phyloP scores from a whole-genome alignment of 2,888 invertebrate genomes.

The Phaonia tiefii region DNA sequence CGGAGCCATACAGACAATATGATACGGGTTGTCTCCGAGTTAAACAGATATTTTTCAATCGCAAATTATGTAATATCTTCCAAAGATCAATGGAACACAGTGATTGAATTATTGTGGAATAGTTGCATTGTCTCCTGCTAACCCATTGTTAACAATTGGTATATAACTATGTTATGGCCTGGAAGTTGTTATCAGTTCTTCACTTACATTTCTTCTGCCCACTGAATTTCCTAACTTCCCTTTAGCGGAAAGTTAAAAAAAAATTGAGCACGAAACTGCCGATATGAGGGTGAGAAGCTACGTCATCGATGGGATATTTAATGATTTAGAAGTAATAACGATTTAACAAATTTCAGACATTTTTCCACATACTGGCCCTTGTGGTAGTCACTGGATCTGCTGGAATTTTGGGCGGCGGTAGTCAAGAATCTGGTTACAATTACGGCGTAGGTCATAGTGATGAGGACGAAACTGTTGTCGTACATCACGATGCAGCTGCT shows the following conservation, averaged over 20 bases:
- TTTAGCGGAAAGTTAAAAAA: constrained; percentile 65
- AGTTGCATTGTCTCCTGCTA: not conserved
- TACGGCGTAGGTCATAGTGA: constrained; percentile 34
- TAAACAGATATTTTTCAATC: no score
- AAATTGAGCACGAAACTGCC: constrained; percentile 70
- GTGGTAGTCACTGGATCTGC: constrained; percentile 62
- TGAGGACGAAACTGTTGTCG: constrained; percentile 40
- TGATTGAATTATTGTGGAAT: not conserved
- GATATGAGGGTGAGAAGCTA: constrained; percentile 66
- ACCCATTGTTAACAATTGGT: constrained; percentile 41
- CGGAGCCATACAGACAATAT: no score
- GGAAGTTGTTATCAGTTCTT: constrained; percentile 71
- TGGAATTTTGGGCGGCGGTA: constrained; percentile 52
- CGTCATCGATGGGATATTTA: not conserved
- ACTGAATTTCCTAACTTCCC: constrained; percentile 70
- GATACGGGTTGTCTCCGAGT: no score
- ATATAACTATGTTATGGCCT: constrained; percentile 69
- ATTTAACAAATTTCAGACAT: constrained; percentile 41
- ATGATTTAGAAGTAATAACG: not conserved
- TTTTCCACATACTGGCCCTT: constrained; percentile 58
- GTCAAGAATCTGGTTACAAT: constrained; percentile 35
- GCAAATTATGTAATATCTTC: constrained; percentile 4
- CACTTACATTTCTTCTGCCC: constrained; percentile 65
- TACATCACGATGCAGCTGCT: constrained; percentile 46
- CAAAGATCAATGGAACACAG: not conserved